Evolutionary conservation across 2,113 vertebrate species (phyloP).

Genomic region (Oreochromis niloticus): DNA sequence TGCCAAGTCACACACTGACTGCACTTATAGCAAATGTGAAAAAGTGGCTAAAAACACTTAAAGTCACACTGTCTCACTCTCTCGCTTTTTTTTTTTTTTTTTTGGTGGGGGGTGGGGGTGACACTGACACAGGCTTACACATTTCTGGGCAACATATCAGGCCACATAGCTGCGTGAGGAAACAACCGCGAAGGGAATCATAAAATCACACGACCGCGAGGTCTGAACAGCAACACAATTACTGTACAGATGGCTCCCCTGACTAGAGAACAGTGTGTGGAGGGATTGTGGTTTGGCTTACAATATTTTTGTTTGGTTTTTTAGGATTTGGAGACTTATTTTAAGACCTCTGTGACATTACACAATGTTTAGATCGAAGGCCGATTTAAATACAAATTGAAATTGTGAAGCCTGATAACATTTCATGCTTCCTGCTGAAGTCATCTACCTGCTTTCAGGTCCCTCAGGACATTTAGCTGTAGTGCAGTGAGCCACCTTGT

Average conservation of each 20-base stretch:
- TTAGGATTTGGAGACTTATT: not conserved
- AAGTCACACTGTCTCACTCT: constrained; percentile 17
- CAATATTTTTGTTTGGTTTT: not conserved
- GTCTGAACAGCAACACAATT: constrained; percentile 41
- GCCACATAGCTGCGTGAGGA: constrained; percentile 57
- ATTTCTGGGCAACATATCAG: constrained; percentile 54
- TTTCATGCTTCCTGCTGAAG: not conserved
- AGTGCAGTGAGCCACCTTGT: constrained; percentile 27
- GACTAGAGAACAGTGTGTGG: constrained; percentile 26
- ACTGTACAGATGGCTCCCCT: constrained; percentile 53
- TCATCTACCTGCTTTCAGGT: constrained; percentile 25
- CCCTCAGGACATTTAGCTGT: not conserved
- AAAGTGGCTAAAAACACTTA: constrained; percentile 49
- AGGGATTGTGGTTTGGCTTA: not conserved
- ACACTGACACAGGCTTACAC: constrained; percentile 23
- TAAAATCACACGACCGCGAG: constrained; percentile 51
- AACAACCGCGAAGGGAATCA: constrained; percentile 54
- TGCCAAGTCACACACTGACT: constrained; percentile 64
- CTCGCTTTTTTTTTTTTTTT: not conserved
- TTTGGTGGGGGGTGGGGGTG: accelerated
- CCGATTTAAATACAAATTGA: not conserved
- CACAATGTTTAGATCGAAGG: not conserved
- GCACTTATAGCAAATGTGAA: constrained; percentile 53
- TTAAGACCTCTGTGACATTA: not conserved
- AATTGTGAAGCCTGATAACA: not conserved